These are phyloP conservation scores for Ophion ellenae DNA, from an alignment of 2,888 invertebrate genomes.

Conservation along the genomic window DNA sequence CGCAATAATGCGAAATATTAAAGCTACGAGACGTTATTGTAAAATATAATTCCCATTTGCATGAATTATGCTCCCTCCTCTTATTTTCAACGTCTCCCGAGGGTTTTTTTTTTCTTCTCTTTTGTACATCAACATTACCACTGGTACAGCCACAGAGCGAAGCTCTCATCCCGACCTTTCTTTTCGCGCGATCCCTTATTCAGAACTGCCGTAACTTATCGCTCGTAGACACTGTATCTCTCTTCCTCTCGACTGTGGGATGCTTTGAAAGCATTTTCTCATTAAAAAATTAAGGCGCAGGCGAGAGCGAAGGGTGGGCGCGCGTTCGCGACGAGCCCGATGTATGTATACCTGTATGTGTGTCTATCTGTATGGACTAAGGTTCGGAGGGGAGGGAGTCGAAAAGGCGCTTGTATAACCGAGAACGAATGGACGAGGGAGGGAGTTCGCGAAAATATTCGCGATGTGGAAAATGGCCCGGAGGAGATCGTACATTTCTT, in stretches of 20 bases:
- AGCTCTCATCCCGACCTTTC: constrained; percentile 53
- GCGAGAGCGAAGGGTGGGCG: constrained; percentile 65
- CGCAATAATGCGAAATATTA: background rate
- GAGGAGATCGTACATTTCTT: constrained; percentile 59
- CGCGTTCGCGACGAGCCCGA: constrained; percentile 12
- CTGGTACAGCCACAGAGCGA: constrained; percentile 16
- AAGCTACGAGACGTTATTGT: constrained; percentile 7
- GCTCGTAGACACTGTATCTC: constrained; percentile 82
- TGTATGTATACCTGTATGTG: background rate
- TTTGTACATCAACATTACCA: constrained; percentile 39
- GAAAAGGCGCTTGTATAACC: constrained; percentile 63
- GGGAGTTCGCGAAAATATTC: constrained; percentile 67
- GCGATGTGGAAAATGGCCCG: constrained; percentile 66
- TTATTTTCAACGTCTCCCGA: constrained; percentile 53
- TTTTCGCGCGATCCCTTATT: constrained; percentile 63
- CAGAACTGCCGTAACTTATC: constrained; percentile 80
- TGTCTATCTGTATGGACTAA: constrained; percentile 36
- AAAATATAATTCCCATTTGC: constrained; percentile 44
- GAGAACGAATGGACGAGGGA: constrained; percentile 62
- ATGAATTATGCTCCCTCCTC: constrained; percentile 45
- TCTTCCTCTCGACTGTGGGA: constrained; percentile 75
- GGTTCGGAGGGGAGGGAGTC: constrained; percentile 43
- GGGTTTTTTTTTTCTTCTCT: constrained; percentile 35
- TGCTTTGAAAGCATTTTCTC: constrained; percentile 88
- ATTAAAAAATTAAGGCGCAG: constrained; percentile 86